These are phyloP conservation scores for Aspiorhynchus laticeps DNA, from an alignment of 2,113 vertebrate species.

Conservation along the genomic window DNA sequence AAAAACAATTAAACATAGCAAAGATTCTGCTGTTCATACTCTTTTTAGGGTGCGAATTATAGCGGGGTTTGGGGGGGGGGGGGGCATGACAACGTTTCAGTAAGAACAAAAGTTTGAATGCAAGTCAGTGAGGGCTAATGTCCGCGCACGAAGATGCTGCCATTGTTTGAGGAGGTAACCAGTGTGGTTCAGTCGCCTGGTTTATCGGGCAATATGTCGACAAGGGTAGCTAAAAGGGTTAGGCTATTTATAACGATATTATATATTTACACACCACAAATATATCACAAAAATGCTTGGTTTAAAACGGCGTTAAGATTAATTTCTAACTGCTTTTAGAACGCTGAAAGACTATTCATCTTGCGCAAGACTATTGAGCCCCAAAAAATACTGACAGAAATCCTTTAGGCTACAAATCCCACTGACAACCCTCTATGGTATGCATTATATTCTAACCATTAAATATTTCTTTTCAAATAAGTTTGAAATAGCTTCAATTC, in stretches of 20 bases:
- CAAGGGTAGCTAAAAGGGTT: neutral
- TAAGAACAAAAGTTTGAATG: neutral
- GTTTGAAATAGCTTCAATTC: too few species aligned
- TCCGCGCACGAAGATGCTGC: neutral
- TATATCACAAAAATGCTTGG: neutral
- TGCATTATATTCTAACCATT: too few species aligned
- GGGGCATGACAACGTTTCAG: neutral
- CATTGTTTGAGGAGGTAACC: neutral
- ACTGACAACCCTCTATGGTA: neutral
- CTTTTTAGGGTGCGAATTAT: neutral
- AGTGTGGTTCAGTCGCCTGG: neutral
- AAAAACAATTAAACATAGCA: constrained; percentile 16
- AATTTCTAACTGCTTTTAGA: neutral
- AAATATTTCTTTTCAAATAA: too few species aligned
- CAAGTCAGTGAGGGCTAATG: neutral
- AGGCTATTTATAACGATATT: neutral
- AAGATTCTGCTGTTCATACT: constrained; percentile 6
- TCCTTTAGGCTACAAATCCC: neutral
- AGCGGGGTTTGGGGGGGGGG: neutral
- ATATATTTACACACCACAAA: neutral
- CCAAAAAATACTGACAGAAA: neutral
- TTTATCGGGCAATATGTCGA: neutral
- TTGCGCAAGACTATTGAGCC: neutral
- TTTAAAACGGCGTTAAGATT: neutral
- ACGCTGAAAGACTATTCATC: neutral